phyloP scores from a whole-genome alignment of 2,797 vertebrate species.

The Cirrhinus mrigala region DNA sequence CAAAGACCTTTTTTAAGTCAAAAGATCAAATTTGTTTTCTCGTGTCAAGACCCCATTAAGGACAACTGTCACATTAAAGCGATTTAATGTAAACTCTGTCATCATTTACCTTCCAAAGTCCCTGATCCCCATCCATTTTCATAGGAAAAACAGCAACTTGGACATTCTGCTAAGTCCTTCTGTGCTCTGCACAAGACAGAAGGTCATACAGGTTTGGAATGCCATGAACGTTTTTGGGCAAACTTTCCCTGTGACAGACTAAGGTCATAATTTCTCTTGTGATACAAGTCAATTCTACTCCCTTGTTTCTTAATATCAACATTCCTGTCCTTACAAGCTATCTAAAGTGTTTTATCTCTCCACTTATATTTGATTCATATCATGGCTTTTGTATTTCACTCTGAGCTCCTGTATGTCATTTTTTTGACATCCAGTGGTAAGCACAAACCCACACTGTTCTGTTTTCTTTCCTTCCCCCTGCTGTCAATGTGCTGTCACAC shows the following conservation, averaged over 20 bases:
- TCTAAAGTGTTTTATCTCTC: conserved; percentile 44
- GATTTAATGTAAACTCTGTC: background rate
- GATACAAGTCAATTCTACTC: conserved; percentile 11
- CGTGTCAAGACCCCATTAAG: background rate
- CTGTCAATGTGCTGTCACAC: conserved; percentile 60
- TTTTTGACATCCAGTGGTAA: conserved; percentile 49
- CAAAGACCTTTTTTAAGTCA: background rate
- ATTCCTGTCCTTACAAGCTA: conserved; percentile 12
- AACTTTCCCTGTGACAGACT: background rate
- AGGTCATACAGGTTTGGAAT: background rate
- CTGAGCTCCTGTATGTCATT: conserved; percentile 52
- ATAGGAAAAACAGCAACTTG: background rate
- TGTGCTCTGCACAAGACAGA: background rate
- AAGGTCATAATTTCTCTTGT: conserved; percentile 25
- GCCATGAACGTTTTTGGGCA: background rate
- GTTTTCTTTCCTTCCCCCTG: conserved; percentile 48
- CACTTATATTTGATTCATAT: conserved; percentile 56
- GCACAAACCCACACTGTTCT: conserved; percentile 39
- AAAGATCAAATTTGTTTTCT: background rate
- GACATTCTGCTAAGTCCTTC: background rate
- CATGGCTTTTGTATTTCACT: conserved; percentile 38
- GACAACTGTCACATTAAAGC: background rate
- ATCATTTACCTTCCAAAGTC: background rate
- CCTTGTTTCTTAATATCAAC: conserved; percentile 43
- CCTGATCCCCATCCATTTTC: background rate